Evolutionary conservation across 35 echinoderm and acorn worm species (phyloP), one percentile per base, ranked within the genome.

Genomic region (Anneissia japonica): DNA sequence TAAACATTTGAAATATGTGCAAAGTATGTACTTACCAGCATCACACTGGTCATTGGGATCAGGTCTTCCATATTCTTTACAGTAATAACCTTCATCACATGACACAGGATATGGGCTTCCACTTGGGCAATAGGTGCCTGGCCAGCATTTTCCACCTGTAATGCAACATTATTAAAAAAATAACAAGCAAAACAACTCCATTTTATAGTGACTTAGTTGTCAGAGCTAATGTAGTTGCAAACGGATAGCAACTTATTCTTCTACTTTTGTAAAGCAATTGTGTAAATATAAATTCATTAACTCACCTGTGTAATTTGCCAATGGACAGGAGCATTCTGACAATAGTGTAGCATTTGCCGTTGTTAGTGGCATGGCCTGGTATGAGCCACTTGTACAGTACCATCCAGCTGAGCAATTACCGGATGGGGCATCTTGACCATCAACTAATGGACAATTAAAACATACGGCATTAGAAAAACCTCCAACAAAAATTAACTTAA

Each of bases 371-470:
- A 79, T 81, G 37, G 35, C 83, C 72, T 87, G 90, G 89, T 93
- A 98, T 19, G 95, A 98, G 17, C 95, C 95, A 21, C 91, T 89
- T 19, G 95, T 98, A 73, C 95, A 98, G 79, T 98, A 98, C 95
- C 95, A 98, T 0, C 95, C 95, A 43, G 76, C 89, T 14, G 82
- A 89, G 75, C 95, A 98, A 73, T 93, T 89, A 91, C 92, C 95
- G 26, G 81, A 89, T 28, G 95, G 89, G 6, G 72, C 31, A 39
- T 87, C 87, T 31, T 91, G 75, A 17, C 91, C 95, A 80, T 98
- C 95, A 80, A n/a, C n/a, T n/a, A n/a, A n/a, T n/a, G n/a, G n/a
- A n/a, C n/a, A n/a, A n/a, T n/a, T n/a, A n/a, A n/a, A n/a, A n/a
- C n/a, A n/a, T n/a, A n/a, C n/a, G n/a, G n/a, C n/a, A n/a, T n/a